Percentiles rank a stretch among this genome's conserved stretches.
Conservation (phyloP, 2,797 vertebrate genomes). For the Rhinichthys osculus region DNA sequence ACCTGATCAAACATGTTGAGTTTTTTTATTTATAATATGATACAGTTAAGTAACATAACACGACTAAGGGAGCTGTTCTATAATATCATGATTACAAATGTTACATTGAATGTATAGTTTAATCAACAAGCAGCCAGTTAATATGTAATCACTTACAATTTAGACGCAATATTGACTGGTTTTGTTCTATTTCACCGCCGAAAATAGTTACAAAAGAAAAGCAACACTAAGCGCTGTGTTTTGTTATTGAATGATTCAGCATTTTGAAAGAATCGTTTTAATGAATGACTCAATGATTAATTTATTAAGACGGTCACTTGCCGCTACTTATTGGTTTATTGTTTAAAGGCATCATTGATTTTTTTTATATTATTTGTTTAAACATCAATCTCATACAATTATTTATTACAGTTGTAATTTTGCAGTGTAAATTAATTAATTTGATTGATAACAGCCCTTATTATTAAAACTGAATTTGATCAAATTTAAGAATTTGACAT, state of each 20-base stretch:
- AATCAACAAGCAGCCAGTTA: not conserved
- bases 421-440: too few species aligned
- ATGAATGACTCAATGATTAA: not conserved
- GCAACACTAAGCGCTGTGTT: too few species aligned
- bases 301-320: conserved; percentile 1
- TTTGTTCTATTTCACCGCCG: too few species aligned
- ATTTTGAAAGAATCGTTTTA: too few species aligned
- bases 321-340: not conserved
- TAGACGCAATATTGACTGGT: not conserved
- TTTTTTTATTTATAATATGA: not conserved
- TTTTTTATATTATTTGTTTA: not conserved
- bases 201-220: too few species aligned
- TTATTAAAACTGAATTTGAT: too few species aligned
- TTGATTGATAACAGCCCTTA: too few species aligned
- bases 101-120: not conserved
- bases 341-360: not conserved
- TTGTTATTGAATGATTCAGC: too few species aligned
- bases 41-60: not conserved
- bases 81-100: not conserved
- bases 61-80: not conserved
- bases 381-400: not conserved
- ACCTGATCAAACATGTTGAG: not conserved
- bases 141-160: not conserved
- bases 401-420: too few species aligned
- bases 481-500: too few species aligned